phyloP scores from a whole-genome alignment of 64 coral and sea anemone species.

The Montipora cactus region DNA sequence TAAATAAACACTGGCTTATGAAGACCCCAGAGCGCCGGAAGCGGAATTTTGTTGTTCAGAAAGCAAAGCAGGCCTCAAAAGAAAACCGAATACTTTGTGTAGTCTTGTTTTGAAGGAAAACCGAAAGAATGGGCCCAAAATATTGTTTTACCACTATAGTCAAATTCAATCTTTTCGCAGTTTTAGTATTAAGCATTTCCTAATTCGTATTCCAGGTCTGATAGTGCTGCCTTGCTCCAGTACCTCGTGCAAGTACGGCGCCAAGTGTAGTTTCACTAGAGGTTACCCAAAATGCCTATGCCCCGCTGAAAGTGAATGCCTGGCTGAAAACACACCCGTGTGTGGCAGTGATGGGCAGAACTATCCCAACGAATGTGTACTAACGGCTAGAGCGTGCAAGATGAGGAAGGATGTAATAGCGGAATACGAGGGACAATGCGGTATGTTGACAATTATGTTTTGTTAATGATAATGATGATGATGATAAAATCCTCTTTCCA shows the following conservation, averaged over 20 bases:
- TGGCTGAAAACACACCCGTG: slow-evolving; percentile 3
- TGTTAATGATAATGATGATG: too few species aligned
- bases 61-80: too few species aligned
- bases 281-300: slow-evolving; percentile 78
- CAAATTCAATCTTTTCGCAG: too few species aligned
- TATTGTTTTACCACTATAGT: too few species aligned
- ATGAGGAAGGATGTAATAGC: slow-evolving; percentile 60
- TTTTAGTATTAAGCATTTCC: neutral
- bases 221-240: slow-evolving; percentile 64
- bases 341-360: slow-evolving; percentile 57
- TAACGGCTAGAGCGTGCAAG: slow-evolving; percentile 76
- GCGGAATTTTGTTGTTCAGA: too few species aligned
- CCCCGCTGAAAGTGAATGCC: slow-evolving; percentile 70
- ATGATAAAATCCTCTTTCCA: too few species aligned
- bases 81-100: too few species aligned
- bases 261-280: slow-evolving; percentile 59
- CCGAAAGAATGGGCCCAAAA: too few species aligned
- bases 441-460: slow-evolving; percentile 6
- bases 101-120: too few species aligned
- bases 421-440: slow-evolving; percentile 71
- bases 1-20: too few species aligned
- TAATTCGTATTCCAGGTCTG: slow-evolving; percentile 51
- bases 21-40: too few species aligned
- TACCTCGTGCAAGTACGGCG: slow-evolving; percentile 66
- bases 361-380: slow-evolving; percentile 83